Evolutionary conservation across 1,140 invertebrate species (phyloP).

Genomic region (Nylanderia fulva): DNA sequence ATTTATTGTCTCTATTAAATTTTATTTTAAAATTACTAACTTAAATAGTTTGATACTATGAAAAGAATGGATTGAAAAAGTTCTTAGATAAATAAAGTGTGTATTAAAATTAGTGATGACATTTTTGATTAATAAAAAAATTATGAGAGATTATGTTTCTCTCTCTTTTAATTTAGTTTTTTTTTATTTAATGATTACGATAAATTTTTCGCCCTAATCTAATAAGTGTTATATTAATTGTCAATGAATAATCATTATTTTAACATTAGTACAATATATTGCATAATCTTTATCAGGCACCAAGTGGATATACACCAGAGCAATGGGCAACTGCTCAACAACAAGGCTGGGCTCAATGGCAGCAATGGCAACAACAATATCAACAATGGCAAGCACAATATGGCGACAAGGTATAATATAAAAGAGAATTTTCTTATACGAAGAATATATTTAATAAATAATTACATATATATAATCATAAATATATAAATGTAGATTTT

Average conservation of each 20-base stretch:
- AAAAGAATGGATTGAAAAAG: not conserved
- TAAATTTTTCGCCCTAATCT: not conserved
- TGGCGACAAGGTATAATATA: slow-evolving; percentile 89
- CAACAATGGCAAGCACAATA: slow-evolving; percentile 94
- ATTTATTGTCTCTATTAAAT: not conserved
- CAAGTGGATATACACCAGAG: slow-evolving; percentile 89
- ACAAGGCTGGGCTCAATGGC: slow-evolving; percentile 94
- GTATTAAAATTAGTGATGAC: not conserved
- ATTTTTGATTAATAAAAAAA: not conserved
- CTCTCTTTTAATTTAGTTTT: not conserved
- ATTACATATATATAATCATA: not conserved
- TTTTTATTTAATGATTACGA: not conserved
- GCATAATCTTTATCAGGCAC: slow-evolving; percentile 79
- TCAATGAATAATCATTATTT: not conserved
- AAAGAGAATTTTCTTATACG: not conserved
- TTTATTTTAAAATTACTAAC: not conserved
- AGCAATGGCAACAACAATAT: slow-evolving; percentile 94
- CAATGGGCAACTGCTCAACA: slow-evolving; percentile 91
- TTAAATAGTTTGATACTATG: not conserved
- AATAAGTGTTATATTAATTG: not conserved
- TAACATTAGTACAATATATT: slow-evolving; percentile 33
- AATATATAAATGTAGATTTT: not conserved
- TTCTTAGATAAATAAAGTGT: not conserved
- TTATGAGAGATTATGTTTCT: no score
- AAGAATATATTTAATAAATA: slow-evolving; percentile 9